Conservation (phyloP, 2,888 invertebrate species). For the Calliopum simillimum region DNA sequence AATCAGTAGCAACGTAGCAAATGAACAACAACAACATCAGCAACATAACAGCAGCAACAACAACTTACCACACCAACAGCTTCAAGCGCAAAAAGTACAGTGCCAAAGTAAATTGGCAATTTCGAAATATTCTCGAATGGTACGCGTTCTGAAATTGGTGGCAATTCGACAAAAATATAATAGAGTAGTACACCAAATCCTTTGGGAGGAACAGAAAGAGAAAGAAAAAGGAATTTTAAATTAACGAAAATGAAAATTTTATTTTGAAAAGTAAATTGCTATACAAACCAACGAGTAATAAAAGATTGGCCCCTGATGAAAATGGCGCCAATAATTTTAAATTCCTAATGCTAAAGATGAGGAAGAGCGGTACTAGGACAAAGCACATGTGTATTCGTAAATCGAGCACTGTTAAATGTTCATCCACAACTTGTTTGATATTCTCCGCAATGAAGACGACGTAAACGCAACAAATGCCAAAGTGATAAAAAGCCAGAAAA, state of each 20-base stretch:
- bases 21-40: slow-evolving; percentile 17
- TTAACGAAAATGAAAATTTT: background rate
- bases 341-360: slow-evolving; percentile 80
- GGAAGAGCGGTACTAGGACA: slow-evolving; percentile 77
- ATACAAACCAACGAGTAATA: slow-evolving; percentile 76
- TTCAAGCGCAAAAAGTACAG: slow-evolving; percentile 93
- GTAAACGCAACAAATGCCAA: slow-evolving; percentile 98
- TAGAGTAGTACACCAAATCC: slow-evolving; percentile 84
- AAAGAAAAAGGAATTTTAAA: background rate
- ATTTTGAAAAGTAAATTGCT: background rate
- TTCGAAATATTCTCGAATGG: slow-evolving; percentile 69
- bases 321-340: slow-evolving; percentile 90
- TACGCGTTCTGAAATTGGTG: slow-evolving; percentile 67
- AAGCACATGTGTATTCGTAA: slow-evolving; percentile 69
- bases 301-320: slow-evolving; percentile 90
- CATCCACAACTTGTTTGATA: slow-evolving; percentile 81
- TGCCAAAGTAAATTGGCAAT: slow-evolving; percentile 90
- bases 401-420: slow-evolving; percentile 68
- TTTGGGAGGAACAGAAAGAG: slow-evolving; percentile 31
- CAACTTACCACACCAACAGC: slow-evolving; percentile 82
- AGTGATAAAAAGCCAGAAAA: slow-evolving; percentile 89
- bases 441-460: slow-evolving; percentile 93
- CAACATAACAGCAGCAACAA: slow-evolving; percentile 13
- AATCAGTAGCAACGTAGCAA: background rate
- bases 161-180: slow-evolving; percentile 80